phyloP scores from a whole-genome alignment of 2,888 invertebrate species.

The Cephus rjabovi region DNA sequence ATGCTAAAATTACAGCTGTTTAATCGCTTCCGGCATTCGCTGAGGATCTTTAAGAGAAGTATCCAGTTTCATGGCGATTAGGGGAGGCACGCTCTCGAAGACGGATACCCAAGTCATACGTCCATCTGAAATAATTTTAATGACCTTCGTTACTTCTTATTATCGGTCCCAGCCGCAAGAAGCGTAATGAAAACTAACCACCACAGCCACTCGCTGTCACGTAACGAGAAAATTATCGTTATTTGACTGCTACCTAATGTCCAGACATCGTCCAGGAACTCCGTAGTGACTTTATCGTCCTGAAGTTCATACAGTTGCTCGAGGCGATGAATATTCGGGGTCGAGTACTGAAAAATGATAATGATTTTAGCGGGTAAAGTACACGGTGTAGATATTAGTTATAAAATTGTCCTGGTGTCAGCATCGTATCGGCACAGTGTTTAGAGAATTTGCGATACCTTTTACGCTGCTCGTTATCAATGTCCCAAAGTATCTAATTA shows the following conservation, averaged over 20 bases:
- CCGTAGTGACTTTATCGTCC: constrained; percentile 31
- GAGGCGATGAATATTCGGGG: background rate
- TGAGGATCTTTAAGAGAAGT: background rate
- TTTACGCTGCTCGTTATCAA: background rate
- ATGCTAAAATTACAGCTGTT: background rate
- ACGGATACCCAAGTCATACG: background rate
- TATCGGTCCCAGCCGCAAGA: background rate
- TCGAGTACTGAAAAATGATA: background rate
- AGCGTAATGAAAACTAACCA: constrained; percentile 2
- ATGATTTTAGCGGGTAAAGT: background rate
- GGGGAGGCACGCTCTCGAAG: background rate
- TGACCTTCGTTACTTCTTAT: constrained; percentile 12
- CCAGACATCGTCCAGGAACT: background rate
- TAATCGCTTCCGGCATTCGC: background rate
- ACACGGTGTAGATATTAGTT: background rate
- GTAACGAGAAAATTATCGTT: constrained; percentile 45
- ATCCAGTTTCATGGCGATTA: background rate
- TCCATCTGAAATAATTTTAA: constrained; percentile 32
- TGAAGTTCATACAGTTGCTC: background rate
- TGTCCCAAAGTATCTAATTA: constrained; percentile 37
- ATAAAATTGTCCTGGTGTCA: background rate
- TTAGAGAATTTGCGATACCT: background rate
- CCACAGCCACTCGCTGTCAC: constrained; percentile 33
- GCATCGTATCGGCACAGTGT: background rate
- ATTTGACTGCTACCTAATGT: constrained; percentile 41